Percentiles rank a stretch among this genome's conserved stretches.
These are phyloP conservation scores for Prosopocoilus inquinatus DNA, from an alignment of 2,888 invertebrate genomes.

Conservation along the genomic window DNA sequence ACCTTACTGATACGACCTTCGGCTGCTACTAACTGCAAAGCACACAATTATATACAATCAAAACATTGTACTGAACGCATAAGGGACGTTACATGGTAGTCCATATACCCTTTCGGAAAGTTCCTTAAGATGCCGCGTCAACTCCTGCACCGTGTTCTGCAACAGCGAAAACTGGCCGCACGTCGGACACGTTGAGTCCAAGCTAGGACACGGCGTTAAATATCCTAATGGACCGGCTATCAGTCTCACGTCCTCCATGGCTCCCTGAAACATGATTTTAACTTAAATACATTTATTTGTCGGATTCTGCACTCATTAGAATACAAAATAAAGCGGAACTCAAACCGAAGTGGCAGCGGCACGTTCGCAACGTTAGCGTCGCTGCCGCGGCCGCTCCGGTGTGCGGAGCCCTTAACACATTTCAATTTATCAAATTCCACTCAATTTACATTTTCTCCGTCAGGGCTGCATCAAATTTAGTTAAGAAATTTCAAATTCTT, in stretches of 20 bases:
- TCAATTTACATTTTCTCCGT: too few relatives aligned
- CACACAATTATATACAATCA: conserved; percentile 45
- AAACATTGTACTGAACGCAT: conserved; percentile 48
- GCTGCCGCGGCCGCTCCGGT: too few relatives aligned
- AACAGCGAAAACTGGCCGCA: conserved; percentile 86
- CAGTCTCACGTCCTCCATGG: conserved; percentile 82
- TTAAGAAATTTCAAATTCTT: too few relatives aligned
- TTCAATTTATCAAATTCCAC: too few relatives aligned
- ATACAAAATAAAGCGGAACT: too few relatives aligned
- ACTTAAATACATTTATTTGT: conserved; percentile 15
- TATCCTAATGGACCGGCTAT: conserved; percentile 85
- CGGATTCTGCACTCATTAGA: not conserved
- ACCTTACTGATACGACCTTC: conserved; percentile 75
- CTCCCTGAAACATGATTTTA: conserved; percentile 62
- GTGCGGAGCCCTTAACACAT: too few relatives aligned
- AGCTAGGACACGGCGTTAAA: conserved; percentile 79
- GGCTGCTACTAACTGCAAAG: conserved; percentile 72
- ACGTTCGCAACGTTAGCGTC: too few relatives aligned
- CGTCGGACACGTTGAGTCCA: conserved; percentile 85
- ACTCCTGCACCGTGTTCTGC: conserved; percentile 77
- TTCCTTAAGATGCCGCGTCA: conserved; percentile 77
- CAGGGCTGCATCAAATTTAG: too few relatives aligned
- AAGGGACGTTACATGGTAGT: conserved; percentile 51
- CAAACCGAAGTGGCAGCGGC: too few relatives aligned
- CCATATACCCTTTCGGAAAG: conserved; percentile 78